Base-by-base conservation (phyloP, 2,888 invertebrate genomes). In the Polyommatus iphigenia region DNA sequence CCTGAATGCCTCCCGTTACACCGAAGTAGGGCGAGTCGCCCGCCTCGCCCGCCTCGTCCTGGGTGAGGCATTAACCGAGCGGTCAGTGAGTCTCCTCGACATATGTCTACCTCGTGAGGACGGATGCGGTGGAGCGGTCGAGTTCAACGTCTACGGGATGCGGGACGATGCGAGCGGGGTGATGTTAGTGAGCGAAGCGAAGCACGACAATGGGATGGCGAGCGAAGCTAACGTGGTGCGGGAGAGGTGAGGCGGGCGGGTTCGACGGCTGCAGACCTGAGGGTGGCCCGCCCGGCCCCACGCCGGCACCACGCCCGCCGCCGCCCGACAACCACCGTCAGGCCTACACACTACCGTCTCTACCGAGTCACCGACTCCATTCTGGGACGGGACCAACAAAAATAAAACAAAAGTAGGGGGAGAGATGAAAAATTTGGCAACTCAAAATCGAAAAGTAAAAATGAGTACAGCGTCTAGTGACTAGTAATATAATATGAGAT, bases 1-100 rank as follows among this genome's bases (percentile, higher is more conserved):
- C 94, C 94, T 94, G 94, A 93, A 92, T 92, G 92, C 93, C 93
- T 93, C 93, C 94, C 87, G 93, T 91, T 90, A 93, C 90, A 89
- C 93, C 93, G 93, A 94, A 92, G 94, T 92, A 94, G 88, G 92
- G 93, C 89, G 93, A 93, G 91, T 93, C 91, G 89, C 92, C 93
- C 89, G 93, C 90, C 83, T 91, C 93, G 89, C 92, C 91, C 89
- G 93, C 94, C 89, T 94, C 94, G 89, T 94, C 94, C 94, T 94
- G 91, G 88, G 91, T 90, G 91, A 91, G 90, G 91, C 91, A 92
- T 91, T 90, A 90, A 92, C 91, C 91, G 91, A 93, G 91, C 92
- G 92, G 88, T 92, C 92, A 92, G 92, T 92, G 88, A 90, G 88
- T 91, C 89, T 90, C 88, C 89, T 89, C 88, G 88, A 91, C 87